Evolutionary conservation across 2,797 vertebrate genomes (phyloP).

Genomic region (Pipistrellus pipistrellus): DNA sequence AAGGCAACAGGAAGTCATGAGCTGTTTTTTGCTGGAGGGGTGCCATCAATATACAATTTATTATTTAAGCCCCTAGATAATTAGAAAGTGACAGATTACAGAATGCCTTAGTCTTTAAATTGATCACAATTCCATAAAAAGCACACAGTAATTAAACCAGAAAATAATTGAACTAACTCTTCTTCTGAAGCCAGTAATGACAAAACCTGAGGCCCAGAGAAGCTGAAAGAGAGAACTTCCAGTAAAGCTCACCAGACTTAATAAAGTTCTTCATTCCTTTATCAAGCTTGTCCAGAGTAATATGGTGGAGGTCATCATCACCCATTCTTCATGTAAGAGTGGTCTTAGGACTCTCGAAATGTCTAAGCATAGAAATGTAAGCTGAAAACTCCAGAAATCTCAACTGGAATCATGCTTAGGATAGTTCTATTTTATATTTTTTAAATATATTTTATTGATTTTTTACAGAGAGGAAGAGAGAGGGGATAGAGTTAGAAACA

Average conservation of each 20-base stretch:
- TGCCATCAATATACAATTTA: neutral
- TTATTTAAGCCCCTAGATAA: neutral
- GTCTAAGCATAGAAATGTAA: neutral
- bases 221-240: neutral
- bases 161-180: neutral
- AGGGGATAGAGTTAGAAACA: too few species aligned
- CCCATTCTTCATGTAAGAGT: neutral
- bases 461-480: too few species aligned
- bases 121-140: slow-evolving; percentile 34
- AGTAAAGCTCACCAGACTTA: neutral
- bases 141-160: slow-evolving; percentile 30
- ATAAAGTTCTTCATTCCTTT: neutral
- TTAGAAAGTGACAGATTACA: slow-evolving; percentile 31
- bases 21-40: neutral
- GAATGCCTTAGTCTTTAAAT: neutral
- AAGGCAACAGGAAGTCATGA: neutral
- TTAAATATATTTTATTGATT: too few species aligned
- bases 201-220: neutral
- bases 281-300: neutral
- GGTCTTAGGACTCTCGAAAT: neutral
- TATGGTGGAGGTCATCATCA: neutral
- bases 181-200: neutral
- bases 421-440: neutral
- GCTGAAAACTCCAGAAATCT: neutral
- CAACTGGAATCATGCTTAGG: neutral